Base-by-base conservation (phyloP, 2,797 vertebrate species). In the Manis javanica region DNA sequence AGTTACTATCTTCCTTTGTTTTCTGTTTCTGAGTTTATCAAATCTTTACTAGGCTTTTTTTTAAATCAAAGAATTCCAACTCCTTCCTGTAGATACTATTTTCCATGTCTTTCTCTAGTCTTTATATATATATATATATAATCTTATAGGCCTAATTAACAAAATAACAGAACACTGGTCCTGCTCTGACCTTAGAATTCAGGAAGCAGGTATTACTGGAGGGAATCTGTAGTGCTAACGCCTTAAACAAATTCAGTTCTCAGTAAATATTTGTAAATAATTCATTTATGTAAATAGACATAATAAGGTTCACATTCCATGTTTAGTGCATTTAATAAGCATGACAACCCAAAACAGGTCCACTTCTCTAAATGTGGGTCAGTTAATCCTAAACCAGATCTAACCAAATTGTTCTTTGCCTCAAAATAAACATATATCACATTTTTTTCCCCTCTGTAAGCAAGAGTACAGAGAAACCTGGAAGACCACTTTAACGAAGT, bases 241-340 rank as follows among this genome's bases (percentile, higher is more conserved):
- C 51, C 39, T 84, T 46, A 88, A 87, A 39, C 42, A 95, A 79
- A 87, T 64, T 61, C 26, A 63, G 21, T 49, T 91, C 82, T 87
- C 46, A 37, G 19, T 18, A 66, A 64, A 49, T 42, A n/a, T n/a
- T 6, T 31, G 5, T 19, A 55, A 86, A 82, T n/a, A 72, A 77
- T 34, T 66, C 39, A 34, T 19, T 93, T 14, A 77, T 61, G 7
- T 71, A 71, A 92, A 31, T 34, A 51, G 7, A 74, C 1, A 55
- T n/a, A 34, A 34, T 63, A 64, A 59, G 37, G 39, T 61, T 26
- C 19, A 0, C 11, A 55, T 19, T 29, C n/a, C 5, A 18, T 15
- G 21, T 49, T 87, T 75, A 55, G 31, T 46, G 46, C 46, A 59
- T 77, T 66, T n/a, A 57, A 64, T 72, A 57, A 93, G 77, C 55